A percentile compares a stretch with the other conserved stretches of the same genome.
phyloP scores from a whole-genome alignment of 2,888 invertebrate genomes.

The Diachrysia chrysitis region DNA sequence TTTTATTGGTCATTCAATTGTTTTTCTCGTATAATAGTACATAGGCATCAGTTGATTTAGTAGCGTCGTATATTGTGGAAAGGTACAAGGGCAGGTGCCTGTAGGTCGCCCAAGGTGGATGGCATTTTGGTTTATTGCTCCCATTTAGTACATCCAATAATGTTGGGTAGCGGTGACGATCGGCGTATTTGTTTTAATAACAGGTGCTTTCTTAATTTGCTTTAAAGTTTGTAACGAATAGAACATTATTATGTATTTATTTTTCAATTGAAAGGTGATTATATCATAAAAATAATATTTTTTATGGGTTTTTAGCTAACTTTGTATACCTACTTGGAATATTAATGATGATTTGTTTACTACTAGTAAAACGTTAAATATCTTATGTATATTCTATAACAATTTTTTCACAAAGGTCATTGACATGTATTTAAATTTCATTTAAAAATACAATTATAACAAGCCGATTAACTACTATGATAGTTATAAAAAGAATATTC shows the following conservation, averaged over 20 bases:
- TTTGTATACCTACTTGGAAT: too few species aligned
- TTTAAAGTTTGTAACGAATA: constrained; percentile 7
- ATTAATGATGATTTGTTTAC: too few species aligned
- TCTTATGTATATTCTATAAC: not conserved
- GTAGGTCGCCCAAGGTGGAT: constrained; percentile 70
- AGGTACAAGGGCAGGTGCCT: constrained; percentile 63
- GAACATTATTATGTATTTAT: too few species aligned
- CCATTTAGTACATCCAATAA: constrained; percentile 60
- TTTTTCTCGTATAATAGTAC: constrained; percentile 44
- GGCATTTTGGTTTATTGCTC: constrained; percentile 71
- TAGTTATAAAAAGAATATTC: not conserved
- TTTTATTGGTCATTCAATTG: constrained; percentile 40
- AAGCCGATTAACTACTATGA: not conserved
- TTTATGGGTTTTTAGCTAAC: too few species aligned
- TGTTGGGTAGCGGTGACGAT: constrained; percentile 50
- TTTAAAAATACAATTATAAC: not conserved
- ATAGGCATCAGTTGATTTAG: constrained; percentile 52
- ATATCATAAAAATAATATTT: too few species aligned
- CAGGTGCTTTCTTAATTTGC: constrained; percentile 46
- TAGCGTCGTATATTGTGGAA: constrained; percentile 49
- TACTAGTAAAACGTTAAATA: too few species aligned
- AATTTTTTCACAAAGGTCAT: not conserved
- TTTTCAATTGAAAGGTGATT: too few species aligned
- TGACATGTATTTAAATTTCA: not conserved
- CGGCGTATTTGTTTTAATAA: constrained; percentile 41